These are phyloP conservation scores for Furnarius figulus DNA, from an alignment of 2,113 vertebrate genomes.

Conservation along the genomic window DNA sequence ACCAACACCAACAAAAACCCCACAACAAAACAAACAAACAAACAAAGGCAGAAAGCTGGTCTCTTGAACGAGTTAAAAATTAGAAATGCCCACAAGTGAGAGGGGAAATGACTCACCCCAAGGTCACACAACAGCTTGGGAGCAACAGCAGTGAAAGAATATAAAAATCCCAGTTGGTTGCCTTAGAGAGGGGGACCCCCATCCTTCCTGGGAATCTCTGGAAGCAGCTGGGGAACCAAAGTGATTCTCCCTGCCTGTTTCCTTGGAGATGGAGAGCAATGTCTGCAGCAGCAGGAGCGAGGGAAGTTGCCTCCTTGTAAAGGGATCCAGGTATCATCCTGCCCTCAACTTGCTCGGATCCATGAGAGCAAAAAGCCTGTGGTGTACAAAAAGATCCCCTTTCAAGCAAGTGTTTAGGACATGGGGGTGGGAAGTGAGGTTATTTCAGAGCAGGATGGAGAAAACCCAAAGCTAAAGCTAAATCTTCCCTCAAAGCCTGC, in stretches of 20 bases:
- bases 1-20: background rate
- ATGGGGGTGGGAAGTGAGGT: background rate
- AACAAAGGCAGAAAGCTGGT: background rate
- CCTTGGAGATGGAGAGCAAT: conserved; percentile 3
- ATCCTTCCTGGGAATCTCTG: background rate
- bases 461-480: background rate
- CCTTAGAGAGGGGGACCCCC: background rate
- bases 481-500: background rate
- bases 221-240: background rate
- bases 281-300: background rate
- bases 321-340: background rate
- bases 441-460: background rate
- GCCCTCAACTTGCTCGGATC: background rate
- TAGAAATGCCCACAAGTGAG: background rate
- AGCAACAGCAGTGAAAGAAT: background rate
- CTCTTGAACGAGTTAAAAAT: background rate
- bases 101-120: background rate
- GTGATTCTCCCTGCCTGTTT: background rate
- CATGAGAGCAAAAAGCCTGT: fast-evolving
- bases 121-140: background rate
- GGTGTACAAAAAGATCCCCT: background rate
- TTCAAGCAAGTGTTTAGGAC: background rate
- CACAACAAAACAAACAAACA: background rate
- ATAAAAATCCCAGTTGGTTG: background rate
- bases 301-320: background rate